Evolutionary conservation across 64 coral and sea anemone species (phyloP), one percentile per base, ranked within the genome.

Genomic region (Orbicella faveolata): DNA sequence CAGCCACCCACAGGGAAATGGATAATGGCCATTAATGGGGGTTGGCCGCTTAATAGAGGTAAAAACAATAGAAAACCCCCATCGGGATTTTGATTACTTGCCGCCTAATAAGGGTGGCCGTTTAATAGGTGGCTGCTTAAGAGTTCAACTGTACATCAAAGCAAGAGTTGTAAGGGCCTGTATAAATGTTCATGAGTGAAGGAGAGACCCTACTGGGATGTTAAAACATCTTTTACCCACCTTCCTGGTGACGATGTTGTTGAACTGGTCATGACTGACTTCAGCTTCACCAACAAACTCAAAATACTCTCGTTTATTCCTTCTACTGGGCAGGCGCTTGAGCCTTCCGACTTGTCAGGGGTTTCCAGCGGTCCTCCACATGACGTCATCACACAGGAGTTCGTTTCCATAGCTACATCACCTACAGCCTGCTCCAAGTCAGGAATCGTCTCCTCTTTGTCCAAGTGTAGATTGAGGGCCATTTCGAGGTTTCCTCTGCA

Each of bases 241-340:
- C 89, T 88, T 79, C 44, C 76, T 26, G 88, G 36, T n/a, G 92
- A 62, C 63, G 53, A 78, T 54, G 88, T n/a, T 76, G 21, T 52
- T 23, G 90, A 74, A 36, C 65, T 90, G 35, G 79, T 33, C 54
- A 91, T 79, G 52, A 69, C 76, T 9, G 70, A 59, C 64, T 72
- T 93, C 23, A 95, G 67, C 57, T 99, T 99, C 55, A 95, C 83
- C 53, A 99, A 41, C 48, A 99, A 52, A 85, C 88, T 91, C 39
- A 99, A 75, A 36, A 99, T 95, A 52, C 97, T 95, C 66, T 99
- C 81, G 54, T 99, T 73, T 33, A 95, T 78, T 82, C 88, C 78
- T 87, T 86, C 89, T 82, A 30, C 80, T 63, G 76, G 15, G 25
- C 15, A 21, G 20, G 82, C 6, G 23, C 52, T 81, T 15, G 69